Percentiles rank a stretch among this genome's conserved stretches.
Conservation (phyloP, 2,888 invertebrate genomes). For the Xanthorhoe designata region DNA sequence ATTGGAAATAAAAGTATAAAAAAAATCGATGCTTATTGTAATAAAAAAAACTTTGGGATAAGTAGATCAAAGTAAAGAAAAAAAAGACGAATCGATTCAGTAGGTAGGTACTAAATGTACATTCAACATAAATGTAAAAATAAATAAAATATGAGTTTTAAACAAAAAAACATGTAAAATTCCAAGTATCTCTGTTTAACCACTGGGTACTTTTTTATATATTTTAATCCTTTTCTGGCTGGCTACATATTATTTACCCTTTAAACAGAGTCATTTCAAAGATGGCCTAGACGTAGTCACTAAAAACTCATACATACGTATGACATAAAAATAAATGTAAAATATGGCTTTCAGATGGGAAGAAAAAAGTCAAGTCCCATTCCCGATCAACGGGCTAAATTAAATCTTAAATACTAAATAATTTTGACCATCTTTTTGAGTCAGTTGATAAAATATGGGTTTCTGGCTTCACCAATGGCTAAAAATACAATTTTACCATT, state of each 20-base stretch:
- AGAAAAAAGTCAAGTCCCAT: slow-evolving; percentile 54
- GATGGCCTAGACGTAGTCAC: slow-evolving; percentile 23
- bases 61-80: slow-evolving; percentile 2
- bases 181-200: slow-evolving; percentile 12
- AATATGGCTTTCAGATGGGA: slow-evolving; percentile 45
- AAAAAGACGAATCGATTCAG: neutral
- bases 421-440: slow-evolving; percentile 26
- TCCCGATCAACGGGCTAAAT: slow-evolving; percentile 59
- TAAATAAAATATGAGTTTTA: neutral
- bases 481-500: neutral
- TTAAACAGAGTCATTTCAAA: slow-evolving; percentile 5
- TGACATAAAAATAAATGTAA: slow-evolving; percentile 43
- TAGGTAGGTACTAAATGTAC: neutral
- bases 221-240: slow-evolving; percentile 2
- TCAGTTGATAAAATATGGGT: slow-evolving; percentile 18
- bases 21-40: neutral
- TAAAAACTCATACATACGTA: slow-evolving; percentile 36
- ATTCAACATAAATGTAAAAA: neutral
- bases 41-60: neutral
- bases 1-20: neutral
- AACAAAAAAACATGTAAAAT: slow-evolving; percentile 18
- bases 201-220: slow-evolving; percentile 23
- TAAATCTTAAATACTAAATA: slow-evolving; percentile 43
- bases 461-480: neutral
- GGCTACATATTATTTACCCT: slow-evolving; percentile 15